Base-by-base conservation (phyloP, 2,888 invertebrate species). In the Deilephila elpenor region DNA sequence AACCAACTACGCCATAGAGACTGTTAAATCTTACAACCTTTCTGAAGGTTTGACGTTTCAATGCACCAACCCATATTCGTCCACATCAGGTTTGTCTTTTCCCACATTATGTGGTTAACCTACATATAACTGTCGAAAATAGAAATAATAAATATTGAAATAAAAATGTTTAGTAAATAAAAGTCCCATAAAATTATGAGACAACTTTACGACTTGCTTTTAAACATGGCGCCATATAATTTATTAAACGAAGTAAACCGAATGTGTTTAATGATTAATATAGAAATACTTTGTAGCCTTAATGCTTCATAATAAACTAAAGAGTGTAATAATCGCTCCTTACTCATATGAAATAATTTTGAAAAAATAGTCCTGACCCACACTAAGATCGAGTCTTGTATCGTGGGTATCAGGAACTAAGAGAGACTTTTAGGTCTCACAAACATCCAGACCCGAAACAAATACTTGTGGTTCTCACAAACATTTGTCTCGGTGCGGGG, bases 151-250 rank as follows among this genome's bases (percentile, higher is more conserved):
- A 8, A 29, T 61, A 61, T 29, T 32, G 4, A 44, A 67, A 67
- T 29, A 67, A 67, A 67, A 20, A 67, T 34, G 25, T 20, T 44
- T 37, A 20, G n/a, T 64, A 64, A 64, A 44, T 67, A 25, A 51
- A 44, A 67, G 17, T 51, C 51, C 6, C 67, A 51, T 67, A 67
- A 67, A 67, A 25, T 67, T 44, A 51, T 17, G 14, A 25, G 51
- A 17, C 51, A 20, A 5, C 14, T 67, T 67, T 67, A 67, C 44
- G 51, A 67, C 51, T 6, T 20, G 67, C 14, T 25, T 67, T 67
- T 67, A 51, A 67, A 64, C n/a, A 44, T 29, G 67, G 67, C 67
- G 51, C 67, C 67, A 29, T 17, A 20, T 51, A 25, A 67, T 51
- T 25, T 44, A 67, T 25, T 17, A 67, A 67, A 64, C 8, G 20